Conservation (phyloP, 2,888 invertebrate genomes). For the Teleiodes luculella region DNA sequence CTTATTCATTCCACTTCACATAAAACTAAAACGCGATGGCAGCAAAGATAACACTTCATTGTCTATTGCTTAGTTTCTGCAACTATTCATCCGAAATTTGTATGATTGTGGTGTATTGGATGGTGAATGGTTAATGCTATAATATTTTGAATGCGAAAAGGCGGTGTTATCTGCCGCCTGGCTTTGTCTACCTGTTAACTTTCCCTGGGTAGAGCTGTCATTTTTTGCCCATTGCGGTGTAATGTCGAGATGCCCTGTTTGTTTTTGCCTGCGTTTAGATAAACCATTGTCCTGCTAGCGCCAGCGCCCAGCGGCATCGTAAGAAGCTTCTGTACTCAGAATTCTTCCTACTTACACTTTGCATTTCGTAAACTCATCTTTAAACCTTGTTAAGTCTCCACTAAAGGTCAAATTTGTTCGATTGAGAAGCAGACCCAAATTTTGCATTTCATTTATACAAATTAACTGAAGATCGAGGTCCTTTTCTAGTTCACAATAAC, state of each 20-base stretch:
- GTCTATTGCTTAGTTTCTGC: slow-evolving; percentile 10
- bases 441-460: slow-evolving; percentile 28
- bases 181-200: slow-evolving; percentile 61
- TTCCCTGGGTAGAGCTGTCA: slow-evolving; percentile 51
- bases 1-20: too few relatives aligned
- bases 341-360: slow-evolving; percentile 32
- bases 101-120: neutral
- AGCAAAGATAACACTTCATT: neutral
- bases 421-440: slow-evolving; percentile 15
- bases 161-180: slow-evolving; percentile 44
- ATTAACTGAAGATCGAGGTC: slow-evolving; percentile 30
- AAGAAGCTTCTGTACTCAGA: slow-evolving; percentile 52
- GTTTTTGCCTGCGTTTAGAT: slow-evolving; percentile 56
- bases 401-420: slow-evolving; percentile 20
- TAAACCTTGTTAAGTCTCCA: neutral
- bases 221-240: slow-evolving; percentile 45
- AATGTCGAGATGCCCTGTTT: slow-evolving; percentile 54
- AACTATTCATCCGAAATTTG: neutral
- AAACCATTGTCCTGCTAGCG: slow-evolving; percentile 58
- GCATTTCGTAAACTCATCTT: neutral
- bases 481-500: slow-evolving; percentile 42
- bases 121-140: neutral
- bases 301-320: slow-evolving; percentile 61
- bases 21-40: neutral
- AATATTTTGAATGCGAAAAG: neutral